A percentile compares a stretch with the other conserved stretches of the same genome.
These are phyloP conservation scores for Aphis gossypii DNA, from an alignment of 1,140 invertebrate species.

Conservation along the genomic window DNA sequence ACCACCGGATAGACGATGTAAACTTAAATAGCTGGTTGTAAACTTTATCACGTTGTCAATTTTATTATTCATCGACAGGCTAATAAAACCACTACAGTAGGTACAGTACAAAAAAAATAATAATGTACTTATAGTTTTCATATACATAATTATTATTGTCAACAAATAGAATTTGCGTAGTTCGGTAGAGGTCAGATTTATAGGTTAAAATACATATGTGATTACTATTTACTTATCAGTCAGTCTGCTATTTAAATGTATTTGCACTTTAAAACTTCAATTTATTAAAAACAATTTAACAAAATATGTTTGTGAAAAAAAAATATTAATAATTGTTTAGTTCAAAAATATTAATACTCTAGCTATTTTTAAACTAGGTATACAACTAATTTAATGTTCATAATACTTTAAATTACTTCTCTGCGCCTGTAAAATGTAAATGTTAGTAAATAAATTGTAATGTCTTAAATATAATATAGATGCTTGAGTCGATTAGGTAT, in stretches of 20 bases:
- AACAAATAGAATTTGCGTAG: not conserved
- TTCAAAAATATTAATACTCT: too few relatives aligned
- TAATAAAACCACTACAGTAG: not conserved
- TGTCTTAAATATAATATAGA: too few relatives aligned
- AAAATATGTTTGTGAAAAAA: not conserved
- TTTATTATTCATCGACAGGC: not conserved
- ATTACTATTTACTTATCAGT: not conserved
- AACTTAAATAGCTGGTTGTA: not conserved
- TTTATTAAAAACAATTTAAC: too few relatives aligned
- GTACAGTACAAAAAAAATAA: not conserved
- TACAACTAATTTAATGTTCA: too few relatives aligned
- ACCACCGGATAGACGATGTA: not conserved
- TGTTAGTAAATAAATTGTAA: too few relatives aligned
- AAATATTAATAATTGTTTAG: not conserved
- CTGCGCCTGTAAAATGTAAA: too few relatives aligned
- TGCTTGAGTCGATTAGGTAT: not conserved
- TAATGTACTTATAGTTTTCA: not conserved
- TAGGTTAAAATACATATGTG: not conserved
- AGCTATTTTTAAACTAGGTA: too few relatives aligned
- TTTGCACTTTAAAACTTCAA: too few relatives aligned
- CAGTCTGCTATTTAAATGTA: too few relatives aligned
- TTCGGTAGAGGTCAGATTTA: not conserved
- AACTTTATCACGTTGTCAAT: not conserved
- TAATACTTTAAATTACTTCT: too few relatives aligned
- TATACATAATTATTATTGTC: not conserved